Conservation (phyloP, 1,140 invertebrate species). For the Scaptomyza montana region DNA sequence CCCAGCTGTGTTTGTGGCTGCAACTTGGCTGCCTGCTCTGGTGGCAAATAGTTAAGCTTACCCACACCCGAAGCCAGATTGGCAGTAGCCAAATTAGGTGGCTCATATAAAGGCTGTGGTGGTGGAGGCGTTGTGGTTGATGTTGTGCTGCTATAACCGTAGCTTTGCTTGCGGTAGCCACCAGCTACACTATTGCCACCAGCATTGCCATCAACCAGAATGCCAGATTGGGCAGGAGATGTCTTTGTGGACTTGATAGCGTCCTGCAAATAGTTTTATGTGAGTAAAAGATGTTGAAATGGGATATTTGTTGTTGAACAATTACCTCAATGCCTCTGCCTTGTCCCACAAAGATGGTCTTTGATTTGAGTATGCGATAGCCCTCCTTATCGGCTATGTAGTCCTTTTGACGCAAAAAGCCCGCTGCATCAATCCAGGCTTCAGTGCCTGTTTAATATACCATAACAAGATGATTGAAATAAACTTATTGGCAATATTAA, state of each 20-base stretch:
- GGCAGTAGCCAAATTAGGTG: constrained; percentile 54
- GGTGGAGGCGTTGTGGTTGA: constrained; percentile 63
- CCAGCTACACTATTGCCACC: constrained; percentile 50
- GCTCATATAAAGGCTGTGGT: constrained; percentile 51
- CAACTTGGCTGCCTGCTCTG: constrained; percentile 79
- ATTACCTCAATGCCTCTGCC: constrained; percentile 86
- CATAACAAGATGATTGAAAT: no score
- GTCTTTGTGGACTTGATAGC: constrained; percentile 89
- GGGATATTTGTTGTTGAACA: constrained; percentile 1
- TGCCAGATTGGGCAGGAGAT: constrained; percentile 87
- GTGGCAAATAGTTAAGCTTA: constrained; percentile 78
- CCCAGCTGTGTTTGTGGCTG: constrained; percentile 68
- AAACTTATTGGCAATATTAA: no score
- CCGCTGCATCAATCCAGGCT: constrained; percentile 93
- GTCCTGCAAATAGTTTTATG: constrained; percentile 83
- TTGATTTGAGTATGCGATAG: constrained; percentile 91
- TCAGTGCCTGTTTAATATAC: constrained; percentile 85
- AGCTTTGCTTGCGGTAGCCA: constrained; percentile 46
- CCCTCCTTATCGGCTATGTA: constrained; percentile 93
- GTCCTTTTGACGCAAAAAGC: constrained; percentile 91
- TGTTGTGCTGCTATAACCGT: constrained; percentile 52
- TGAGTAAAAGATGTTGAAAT: background rate
- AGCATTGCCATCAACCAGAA: constrained; percentile 85
- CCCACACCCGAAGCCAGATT: constrained; percentile 71
- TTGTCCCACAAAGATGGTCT: constrained; percentile 90